Base-by-base conservation (phyloP, 2,888 invertebrate genomes). In the Agrochola circellaris region DNA sequence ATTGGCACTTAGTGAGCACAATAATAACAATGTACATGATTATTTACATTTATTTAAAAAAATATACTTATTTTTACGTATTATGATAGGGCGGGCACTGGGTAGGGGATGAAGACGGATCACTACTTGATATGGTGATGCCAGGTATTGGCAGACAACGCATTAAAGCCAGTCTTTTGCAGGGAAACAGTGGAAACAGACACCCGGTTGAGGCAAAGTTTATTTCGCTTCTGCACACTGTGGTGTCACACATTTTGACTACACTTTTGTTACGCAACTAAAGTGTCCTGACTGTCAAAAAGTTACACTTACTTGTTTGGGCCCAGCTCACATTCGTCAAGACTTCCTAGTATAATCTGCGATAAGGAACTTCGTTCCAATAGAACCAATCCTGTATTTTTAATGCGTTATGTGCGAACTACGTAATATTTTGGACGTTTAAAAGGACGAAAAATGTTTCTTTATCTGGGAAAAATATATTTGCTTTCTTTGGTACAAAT, bases 1-100 rank as follows among this genome's bases (percentile, higher is more conserved):
- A 91, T 96, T 96, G 96, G 96, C 96, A 96, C 96, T 94, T 95
- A 92, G 89, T 95, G 96, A 96, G 96, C 96, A 94, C 94, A 90
- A 89, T 82, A 80, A 89, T 88, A 90, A 90, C 88, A 93, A 93
- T 93, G 87, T 92, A 93, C 92, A 93, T 77, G 71, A 82, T 84
- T 89, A 89, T 89, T 87, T 87, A 89, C 90, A 89, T 86, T 86
- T 83, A 77, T 81, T 73, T 82, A 78, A 69, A 82, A 81, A 81
- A 79, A 73, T 84, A 84, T 88, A 87, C 85, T 87, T 89, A 85
- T 60, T 73, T 74, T 80, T 81, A 87, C 77, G 71, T 88, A 87
- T 89, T 86, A 89, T 83, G 81, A 86, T 84, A 79, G 73, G 79
- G 64, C 72, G 73, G 79, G 64, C 72, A 79, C 71, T 72, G 71